phyloP scores from a whole-genome alignment of 1,140 invertebrate species.

The Anastatus disparis region DNA sequence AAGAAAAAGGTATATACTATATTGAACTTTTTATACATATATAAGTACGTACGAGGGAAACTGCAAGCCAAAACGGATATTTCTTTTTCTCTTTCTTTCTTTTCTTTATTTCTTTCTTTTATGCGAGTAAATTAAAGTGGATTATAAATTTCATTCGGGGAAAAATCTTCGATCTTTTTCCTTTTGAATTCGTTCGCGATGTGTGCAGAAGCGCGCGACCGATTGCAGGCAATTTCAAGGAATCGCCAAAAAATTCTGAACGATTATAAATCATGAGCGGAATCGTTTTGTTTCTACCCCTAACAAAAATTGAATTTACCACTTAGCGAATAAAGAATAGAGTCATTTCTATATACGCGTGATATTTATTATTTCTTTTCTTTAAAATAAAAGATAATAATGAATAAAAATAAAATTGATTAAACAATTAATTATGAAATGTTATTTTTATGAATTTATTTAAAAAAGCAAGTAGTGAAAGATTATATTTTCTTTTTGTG shows the following conservation, averaged over 20 bases:
- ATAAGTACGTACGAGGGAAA: slow-evolving; percentile 42
- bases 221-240: slow-evolving; percentile 38
- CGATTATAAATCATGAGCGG: slow-evolving; percentile 25
- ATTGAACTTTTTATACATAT: too few species aligned
- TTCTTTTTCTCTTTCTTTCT: too few species aligned
- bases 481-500: too few species aligned
- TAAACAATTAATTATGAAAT: too few species aligned
- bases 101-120: too few species aligned
- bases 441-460: too few species aligned
- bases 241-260: slow-evolving; percentile 21
- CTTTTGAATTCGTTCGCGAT: slow-evolving; percentile 32
- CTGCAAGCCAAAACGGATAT: slow-evolving; percentile 58
- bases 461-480: too few species aligned
- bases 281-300: slow-evolving; percentile 21
- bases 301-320: slow-evolving; percentile 34
- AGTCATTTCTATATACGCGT: not conserved
- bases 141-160: slow-evolving; percentile 61
- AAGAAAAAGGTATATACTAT: too few species aligned
- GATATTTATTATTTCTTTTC: not conserved
- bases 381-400: too few species aligned
- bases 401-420: too few species aligned
- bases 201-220: not conserved
- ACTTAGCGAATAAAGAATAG: slow-evolving; percentile 24
- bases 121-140: slow-evolving; percentile 61
- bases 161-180: slow-evolving; percentile 52